Conservation (phyloP, 2,113 vertebrate species). For the Sphaerodactylus townsendi region DNA sequence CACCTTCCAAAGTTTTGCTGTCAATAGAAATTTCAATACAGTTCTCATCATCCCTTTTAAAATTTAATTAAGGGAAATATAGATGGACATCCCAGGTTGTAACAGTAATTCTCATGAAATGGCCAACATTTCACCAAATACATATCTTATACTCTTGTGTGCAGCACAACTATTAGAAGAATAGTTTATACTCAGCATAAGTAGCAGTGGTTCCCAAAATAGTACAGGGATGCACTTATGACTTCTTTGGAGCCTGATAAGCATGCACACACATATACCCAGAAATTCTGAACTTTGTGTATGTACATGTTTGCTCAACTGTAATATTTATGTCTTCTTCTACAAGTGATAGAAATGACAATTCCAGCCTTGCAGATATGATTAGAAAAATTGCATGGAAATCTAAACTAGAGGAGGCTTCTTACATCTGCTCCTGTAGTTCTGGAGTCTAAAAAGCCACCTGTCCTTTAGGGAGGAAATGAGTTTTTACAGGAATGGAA, state of each 20-base stretch:
- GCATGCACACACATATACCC: no score
- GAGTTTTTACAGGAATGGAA: constrained; percentile 17
- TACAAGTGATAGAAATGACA: not conserved
- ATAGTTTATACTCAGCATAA: not conserved
- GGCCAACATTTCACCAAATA: not conserved
- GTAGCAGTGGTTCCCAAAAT: not conserved
- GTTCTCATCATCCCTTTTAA: no score
- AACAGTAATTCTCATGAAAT: not conserved
- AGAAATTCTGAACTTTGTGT: not conserved
- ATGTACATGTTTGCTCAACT: not conserved
- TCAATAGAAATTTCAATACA: no score
- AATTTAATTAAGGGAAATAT: not conserved
- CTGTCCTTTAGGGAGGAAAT: constrained; percentile 7
- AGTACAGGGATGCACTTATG: no score
- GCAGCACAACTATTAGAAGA: not conserved
- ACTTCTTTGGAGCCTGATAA: no score
- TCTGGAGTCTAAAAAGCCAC: constrained; percentile 1
- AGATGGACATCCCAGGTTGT: not conserved
- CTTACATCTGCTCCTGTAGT: not conserved
- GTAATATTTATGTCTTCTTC: not conserved
- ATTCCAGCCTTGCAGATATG: constrained; percentile 23
- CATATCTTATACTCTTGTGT: not conserved
- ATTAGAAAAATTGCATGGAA: not conserved
- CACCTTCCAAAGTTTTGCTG: no score
- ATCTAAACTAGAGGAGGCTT: not conserved